These are phyloP conservation scores for Phrynosoma blainvillii DNA, from an alignment of 2,113 vertebrate species.

Conservation along the genomic window DNA sequence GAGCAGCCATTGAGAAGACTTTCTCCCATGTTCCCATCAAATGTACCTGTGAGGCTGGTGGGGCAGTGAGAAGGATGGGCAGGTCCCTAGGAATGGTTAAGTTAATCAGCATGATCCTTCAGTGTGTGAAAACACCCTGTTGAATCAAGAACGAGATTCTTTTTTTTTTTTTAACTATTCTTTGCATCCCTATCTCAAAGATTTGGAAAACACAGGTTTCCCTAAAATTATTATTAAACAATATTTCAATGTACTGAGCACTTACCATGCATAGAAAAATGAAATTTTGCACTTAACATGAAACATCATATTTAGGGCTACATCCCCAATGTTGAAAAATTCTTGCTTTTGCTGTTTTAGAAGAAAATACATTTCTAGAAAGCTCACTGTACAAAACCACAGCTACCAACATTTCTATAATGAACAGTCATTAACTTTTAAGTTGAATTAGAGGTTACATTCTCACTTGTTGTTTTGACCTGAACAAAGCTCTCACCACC, in stretches of 20 bases:
- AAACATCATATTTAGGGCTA: conserved; percentile 3
- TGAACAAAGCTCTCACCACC: not conserved
- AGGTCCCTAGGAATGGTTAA: too few relatives aligned
- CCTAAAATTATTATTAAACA: not conserved
- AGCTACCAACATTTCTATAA: conserved; percentile 14
- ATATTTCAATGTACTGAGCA: conserved; percentile 15
- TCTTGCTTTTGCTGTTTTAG: not conserved
- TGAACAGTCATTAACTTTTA: conserved; percentile 9
- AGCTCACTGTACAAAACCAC: conserved; percentile 1
- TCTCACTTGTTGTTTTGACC: not conserved
- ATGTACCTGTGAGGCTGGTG: too few relatives aligned
- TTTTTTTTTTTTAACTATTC: too few relatives aligned
- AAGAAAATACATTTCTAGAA: conserved; percentile 36
- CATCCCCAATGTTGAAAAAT: not conserved
- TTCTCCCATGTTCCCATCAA: too few relatives aligned
- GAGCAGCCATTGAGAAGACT: too few relatives aligned
- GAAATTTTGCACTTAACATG: conserved; percentile 18
- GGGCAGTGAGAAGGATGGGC: too few relatives aligned
- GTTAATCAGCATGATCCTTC: too few relatives aligned
- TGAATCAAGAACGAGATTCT: too few relatives aligned
- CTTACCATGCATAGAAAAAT: conserved; percentile 25
- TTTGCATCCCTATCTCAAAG: too few relatives aligned
- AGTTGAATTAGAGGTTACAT: conserved; percentile 27
- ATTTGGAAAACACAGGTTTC: too few relatives aligned
- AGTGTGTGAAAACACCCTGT: too few relatives aligned